Evolutionary conservation across 1,140 invertebrate genomes (phyloP).

Genomic region (Samia ricini): DNA sequence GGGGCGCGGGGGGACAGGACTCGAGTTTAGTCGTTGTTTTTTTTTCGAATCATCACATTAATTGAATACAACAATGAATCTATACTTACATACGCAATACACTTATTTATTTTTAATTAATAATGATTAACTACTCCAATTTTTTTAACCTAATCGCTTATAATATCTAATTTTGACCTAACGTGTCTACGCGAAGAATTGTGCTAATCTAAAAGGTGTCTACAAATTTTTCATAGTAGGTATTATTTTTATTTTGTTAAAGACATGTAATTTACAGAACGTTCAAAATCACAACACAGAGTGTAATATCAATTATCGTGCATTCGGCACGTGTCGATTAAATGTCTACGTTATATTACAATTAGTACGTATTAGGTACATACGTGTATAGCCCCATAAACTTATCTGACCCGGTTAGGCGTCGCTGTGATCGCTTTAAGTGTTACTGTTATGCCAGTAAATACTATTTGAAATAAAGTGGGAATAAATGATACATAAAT

Average conservation of each 20-base stretch:
- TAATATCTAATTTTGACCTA: conserved; percentile 50
- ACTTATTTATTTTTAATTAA: conserved; percentile 62
- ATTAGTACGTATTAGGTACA: conserved; percentile 57
- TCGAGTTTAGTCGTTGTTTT: conserved; percentile 65
- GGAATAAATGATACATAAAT: too few relatives aligned
- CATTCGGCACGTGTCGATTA: conserved; percentile 60
- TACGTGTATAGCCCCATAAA: conserved; percentile 17
- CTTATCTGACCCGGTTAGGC: too few relatives aligned
- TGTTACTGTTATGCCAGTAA: too few relatives aligned
- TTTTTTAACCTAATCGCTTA: conserved; percentile 68
- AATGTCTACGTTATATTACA: conserved; percentile 62
- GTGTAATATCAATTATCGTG: conserved; percentile 76
- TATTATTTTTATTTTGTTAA: too few relatives aligned
- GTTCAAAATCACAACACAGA: conserved; percentile 77
- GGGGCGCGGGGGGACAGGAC: conserved; percentile 43
- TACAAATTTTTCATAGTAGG: conserved; percentile 69
- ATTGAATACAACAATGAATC: conserved; percentile 72
- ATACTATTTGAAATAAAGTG: too few relatives aligned
- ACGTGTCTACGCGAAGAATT: conserved; percentile 75
- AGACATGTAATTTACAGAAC: conserved; percentile 75
- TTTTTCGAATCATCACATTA: conserved; percentile 70
- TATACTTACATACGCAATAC: conserved; percentile 58
- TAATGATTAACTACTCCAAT: conserved; percentile 59
- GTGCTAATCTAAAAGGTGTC: conserved; percentile 75
- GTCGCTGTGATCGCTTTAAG: too few relatives aligned